Percentiles rank a stretch among this genome's conserved stretches.
These are phyloP conservation scores for Spisula solida DNA, from an alignment of 2,888 invertebrate species.

Conservation along the genomic window DNA sequence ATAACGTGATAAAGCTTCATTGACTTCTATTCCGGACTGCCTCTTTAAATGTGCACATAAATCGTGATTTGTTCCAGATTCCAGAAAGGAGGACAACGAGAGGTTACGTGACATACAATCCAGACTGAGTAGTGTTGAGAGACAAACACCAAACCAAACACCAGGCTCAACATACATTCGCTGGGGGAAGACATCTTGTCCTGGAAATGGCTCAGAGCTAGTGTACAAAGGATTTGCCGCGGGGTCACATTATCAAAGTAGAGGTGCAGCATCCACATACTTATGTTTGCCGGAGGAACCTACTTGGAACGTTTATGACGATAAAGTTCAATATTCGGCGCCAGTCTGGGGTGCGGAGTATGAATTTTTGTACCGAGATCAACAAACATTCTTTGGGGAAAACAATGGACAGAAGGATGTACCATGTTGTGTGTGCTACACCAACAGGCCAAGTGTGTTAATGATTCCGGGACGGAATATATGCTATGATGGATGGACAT, in stretches of 20 bases:
- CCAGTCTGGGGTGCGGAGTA: slow-evolving; percentile 39
- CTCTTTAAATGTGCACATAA: too few relatives aligned
- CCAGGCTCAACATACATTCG: slow-evolving; percentile 29
- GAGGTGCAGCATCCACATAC: slow-evolving; percentile 32
- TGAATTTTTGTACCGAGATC: slow-evolving; percentile 24
- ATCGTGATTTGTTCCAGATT: too few relatives aligned
- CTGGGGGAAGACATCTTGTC: slow-evolving; percentile 42
- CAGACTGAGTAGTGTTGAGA: too few relatives aligned
- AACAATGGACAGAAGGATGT: neutral
- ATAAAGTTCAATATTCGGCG: neutral
- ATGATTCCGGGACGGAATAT: slow-evolving; percentile 41
- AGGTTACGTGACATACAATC: too few relatives aligned
- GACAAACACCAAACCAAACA: neutral
- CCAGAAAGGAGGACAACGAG: too few relatives aligned
- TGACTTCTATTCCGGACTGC: too few relatives aligned
- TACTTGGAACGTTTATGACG: slow-evolving; percentile 28
- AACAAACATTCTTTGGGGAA: slow-evolving; percentile 34
- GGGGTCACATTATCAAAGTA: slow-evolving; percentile 15
- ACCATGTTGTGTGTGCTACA: slow-evolving; percentile 40
- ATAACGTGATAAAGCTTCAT: too few relatives aligned
- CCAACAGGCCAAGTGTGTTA: slow-evolving; percentile 13
- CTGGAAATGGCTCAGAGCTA: slow-evolving; percentile 34
- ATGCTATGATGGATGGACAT: slow-evolving; percentile 34
- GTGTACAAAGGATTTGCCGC: slow-evolving; percentile 41
- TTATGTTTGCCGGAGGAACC: slow-evolving; percentile 44